These are phyloP conservation scores for Ericerus pela DNA, from an alignment of 1,140 invertebrate species.

Conservation along the genomic window DNA sequence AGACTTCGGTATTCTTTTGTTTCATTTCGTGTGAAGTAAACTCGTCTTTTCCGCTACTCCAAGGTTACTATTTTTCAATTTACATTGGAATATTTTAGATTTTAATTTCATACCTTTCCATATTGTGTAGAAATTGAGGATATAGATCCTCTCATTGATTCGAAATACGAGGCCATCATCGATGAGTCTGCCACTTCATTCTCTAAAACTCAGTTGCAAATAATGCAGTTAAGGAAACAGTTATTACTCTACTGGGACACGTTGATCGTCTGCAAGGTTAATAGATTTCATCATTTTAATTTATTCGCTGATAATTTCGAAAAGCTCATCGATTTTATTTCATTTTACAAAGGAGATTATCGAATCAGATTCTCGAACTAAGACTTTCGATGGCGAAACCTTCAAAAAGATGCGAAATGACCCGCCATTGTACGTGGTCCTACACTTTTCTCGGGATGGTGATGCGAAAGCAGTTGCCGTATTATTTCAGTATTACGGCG, in stretches of 20 bases:
- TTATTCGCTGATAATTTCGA: background rate
- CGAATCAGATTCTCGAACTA: conserved; percentile 19
- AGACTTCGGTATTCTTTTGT: too few relatives aligned
- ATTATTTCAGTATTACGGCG: conserved; percentile 55
- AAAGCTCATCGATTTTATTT: too few relatives aligned
- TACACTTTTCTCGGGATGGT: conserved; percentile 46
- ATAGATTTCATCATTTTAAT: background rate
- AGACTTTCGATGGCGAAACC: conserved; percentile 35
- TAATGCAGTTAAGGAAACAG: background rate
- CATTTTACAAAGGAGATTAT: background rate
- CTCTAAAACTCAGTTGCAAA: background rate
- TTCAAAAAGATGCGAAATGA: conserved; percentile 43
- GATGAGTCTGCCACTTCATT: too few relatives aligned
- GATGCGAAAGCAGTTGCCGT: conserved; percentile 41
- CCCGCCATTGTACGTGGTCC: conserved; percentile 39
- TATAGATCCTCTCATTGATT: too few relatives aligned
- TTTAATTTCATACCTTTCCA: too few relatives aligned
- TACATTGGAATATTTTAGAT: too few relatives aligned
- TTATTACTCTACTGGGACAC: background rate
- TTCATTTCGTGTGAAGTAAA: too few relatives aligned
- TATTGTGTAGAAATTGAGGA: too few relatives aligned
- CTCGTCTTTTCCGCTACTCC: too few relatives aligned
- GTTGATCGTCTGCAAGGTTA: background rate
- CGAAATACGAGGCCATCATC: too few relatives aligned
- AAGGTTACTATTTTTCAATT: too few relatives aligned